phyloP scores from a whole-genome alignment of 1,140 invertebrate genomes.

The Nasonia giraulti region DNA sequence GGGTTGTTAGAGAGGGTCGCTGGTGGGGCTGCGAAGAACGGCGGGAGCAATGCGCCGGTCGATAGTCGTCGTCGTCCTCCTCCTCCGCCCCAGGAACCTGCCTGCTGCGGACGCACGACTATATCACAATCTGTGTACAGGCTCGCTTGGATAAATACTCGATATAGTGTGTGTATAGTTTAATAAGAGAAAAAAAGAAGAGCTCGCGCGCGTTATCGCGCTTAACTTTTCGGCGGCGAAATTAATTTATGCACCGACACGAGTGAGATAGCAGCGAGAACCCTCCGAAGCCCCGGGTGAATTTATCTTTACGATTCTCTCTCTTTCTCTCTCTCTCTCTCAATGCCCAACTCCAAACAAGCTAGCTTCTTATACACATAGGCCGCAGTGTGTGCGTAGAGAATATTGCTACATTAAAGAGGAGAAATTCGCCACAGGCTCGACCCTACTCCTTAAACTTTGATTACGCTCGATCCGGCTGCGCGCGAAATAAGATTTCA shows the following conservation, averaged over 20 bases:
- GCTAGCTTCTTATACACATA: too few species aligned
- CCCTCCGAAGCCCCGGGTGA: too few species aligned
- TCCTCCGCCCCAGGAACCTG: neutral
- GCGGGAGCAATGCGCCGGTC: constrained; percentile 41
- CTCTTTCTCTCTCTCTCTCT: too few species aligned
- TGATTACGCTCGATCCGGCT: neutral
- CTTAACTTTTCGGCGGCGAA: neutral
- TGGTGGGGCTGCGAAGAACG: constrained; percentile 31
- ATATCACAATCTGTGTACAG: neutral
- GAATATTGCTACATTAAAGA: too few species aligned
- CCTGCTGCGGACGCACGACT: neutral
- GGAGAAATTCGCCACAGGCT: neutral
- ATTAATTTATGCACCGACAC: neutral
- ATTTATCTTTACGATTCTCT: neutral
- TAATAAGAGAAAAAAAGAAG: too few species aligned
- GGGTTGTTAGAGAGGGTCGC: neutral
- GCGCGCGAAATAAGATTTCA: constrained; percentile 26
- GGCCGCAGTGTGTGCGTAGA: too few species aligned
- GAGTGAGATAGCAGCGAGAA: too few species aligned
- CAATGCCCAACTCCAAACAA: too few species aligned
- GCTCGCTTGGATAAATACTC: neutral
- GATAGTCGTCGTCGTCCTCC: constrained; percentile 34
- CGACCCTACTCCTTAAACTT: neutral
- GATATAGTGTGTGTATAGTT: too few species aligned
- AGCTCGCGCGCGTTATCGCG: too few species aligned